A percentile compares a stretch with the other conserved stretches of the same genome.
These are phyloP conservation scores for Grantiella picta DNA, from an alignment of 2,113 vertebrate genomes.

Conservation along the genomic window DNA sequence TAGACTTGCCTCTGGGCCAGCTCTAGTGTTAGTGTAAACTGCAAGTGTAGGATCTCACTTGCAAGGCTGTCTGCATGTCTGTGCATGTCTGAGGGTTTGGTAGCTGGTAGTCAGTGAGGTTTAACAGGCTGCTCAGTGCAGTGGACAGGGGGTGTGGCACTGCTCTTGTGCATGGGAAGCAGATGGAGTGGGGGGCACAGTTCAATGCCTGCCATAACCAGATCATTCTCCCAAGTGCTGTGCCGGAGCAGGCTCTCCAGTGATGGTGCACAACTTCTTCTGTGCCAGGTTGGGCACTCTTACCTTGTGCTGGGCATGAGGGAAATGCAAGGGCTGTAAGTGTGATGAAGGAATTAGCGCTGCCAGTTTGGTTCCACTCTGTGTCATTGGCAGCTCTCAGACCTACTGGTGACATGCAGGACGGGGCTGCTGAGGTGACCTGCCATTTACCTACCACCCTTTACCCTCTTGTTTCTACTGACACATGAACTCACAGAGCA, in stretches of 20 bases:
- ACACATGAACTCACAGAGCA: not conserved
- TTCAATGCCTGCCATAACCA: not conserved
- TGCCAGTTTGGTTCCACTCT: not conserved
- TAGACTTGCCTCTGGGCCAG: not conserved
- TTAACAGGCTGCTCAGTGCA: not conserved
- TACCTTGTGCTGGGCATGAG: not conserved
- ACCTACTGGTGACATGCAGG: not conserved
- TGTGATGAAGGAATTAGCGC: not conserved
- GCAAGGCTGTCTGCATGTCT: not conserved
- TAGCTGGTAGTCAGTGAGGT: not conserved
- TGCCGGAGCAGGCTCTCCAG: not conserved
- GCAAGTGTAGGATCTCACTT: not conserved
- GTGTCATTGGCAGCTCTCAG: not conserved
- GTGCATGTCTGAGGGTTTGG: not conserved
- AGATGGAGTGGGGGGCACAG: not conserved
- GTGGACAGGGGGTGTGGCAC: rapidly evolving
- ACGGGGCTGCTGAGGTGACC: not conserved
- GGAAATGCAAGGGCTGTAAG: not conserved
- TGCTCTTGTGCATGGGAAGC: not conserved
- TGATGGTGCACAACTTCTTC: not conserved
- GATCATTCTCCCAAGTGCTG: not conserved
- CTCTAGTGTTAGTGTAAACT: not conserved
- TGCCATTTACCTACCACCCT: not conserved
- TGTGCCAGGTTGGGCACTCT: not conserved
- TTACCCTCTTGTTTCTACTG: not conserved